Conservation (phyloP, 37 sponge, comb jelly and placozoan genomes). For the Chondrilla cf. caribensis region DNA sequence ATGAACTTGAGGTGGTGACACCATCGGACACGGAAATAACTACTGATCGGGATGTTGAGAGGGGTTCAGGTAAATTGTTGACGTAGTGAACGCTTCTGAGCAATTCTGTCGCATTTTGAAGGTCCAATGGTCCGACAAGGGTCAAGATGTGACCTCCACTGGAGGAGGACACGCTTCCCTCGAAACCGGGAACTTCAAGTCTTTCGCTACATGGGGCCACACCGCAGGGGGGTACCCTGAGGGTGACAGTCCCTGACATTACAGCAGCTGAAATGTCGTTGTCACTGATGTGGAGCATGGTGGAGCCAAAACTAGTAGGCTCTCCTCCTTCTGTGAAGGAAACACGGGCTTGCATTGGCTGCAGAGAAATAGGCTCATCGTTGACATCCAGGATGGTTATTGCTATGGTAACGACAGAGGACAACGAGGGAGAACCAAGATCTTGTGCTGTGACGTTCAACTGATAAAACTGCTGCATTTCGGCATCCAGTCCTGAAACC, state of each 20-base stretch:
- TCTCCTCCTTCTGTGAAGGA: slow-evolving; percentile 42
- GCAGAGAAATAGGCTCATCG: slow-evolving; percentile 45
- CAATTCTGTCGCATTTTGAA: not conserved
- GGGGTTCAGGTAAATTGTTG: slow-evolving; percentile 36
- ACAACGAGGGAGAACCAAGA: slow-evolving; percentile 40
- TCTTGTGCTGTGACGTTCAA: slow-evolving; percentile 41
- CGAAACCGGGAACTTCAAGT: slow-evolving; percentile 13
- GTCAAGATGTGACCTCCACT: not conserved
- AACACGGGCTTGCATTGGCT: not conserved
- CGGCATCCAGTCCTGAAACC: slow-evolving; percentile 2
- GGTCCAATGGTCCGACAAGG: slow-evolving; percentile 16
- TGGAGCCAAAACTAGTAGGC: slow-evolving; percentile 24
- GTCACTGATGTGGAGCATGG: slow-evolving; percentile 29
- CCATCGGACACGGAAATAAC: slow-evolving; percentile 45
- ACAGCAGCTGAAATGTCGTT: slow-evolving; percentile 31
- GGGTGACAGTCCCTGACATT: slow-evolving; percentile 13
- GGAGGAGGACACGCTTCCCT: not conserved
- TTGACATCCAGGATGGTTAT: slow-evolving; percentile 43
- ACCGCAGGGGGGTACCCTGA: not conserved
- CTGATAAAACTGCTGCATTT: not conserved
- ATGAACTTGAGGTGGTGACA: not conserved
- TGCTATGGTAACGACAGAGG: not conserved
- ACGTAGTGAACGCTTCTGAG: slow-evolving; percentile 33
- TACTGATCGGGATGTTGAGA: not conserved
- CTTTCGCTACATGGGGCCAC: not conserved